Base-by-base conservation (phyloP, 2,113 vertebrate species). In the Aramus guarauna region DNA sequence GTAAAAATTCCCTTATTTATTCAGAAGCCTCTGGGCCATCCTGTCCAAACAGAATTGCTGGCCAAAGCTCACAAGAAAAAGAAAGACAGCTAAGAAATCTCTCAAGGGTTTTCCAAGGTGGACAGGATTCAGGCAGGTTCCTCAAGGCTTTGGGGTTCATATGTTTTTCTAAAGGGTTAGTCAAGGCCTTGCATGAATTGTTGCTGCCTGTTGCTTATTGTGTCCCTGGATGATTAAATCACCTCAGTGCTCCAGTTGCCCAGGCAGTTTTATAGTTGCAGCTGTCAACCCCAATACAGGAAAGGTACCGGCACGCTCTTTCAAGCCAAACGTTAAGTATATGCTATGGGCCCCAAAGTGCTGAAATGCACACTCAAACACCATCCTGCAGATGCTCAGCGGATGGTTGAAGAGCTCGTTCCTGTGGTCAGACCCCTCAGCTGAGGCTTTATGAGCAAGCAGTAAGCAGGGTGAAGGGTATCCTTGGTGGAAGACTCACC, bases 401-500 rank as follows among this genome's bases (percentile, higher is more conserved):
- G 7, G 39, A 39, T 37, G n/a, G 58, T 1, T 69, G 79, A 73
- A 66, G 72, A 76, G 19, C 67, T 86, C 83, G 50, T 80, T 95
- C 72, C 26, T 77, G 29, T 27, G 47, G 45, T 80, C 63, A 89
- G 32, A 76, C 10, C 0, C 0, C 18, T 86, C 26, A 15, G 29
- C 12, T 41, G 68, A 63, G 43, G 9, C 39, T 87, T 75, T 75
- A 43, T 27, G 36, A 86, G 9, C 9, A 64, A 82, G 60, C 3
- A 3, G 22, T 27, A 68, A 50, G 23, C 68, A 64, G 14, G 17
- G 2, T 87, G 52, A 91, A 12, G 53, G 23, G 19, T 11, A 62
- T 50, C 34, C 19, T 66, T 0, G 0, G 12, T 36, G 37, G 59
- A 89, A 84, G 9, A 18, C 6, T 81, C 52, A 22, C 2, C 0